Conservation (phyloP, 1,140 invertebrate species). For the Drosophila miranda region DNA sequence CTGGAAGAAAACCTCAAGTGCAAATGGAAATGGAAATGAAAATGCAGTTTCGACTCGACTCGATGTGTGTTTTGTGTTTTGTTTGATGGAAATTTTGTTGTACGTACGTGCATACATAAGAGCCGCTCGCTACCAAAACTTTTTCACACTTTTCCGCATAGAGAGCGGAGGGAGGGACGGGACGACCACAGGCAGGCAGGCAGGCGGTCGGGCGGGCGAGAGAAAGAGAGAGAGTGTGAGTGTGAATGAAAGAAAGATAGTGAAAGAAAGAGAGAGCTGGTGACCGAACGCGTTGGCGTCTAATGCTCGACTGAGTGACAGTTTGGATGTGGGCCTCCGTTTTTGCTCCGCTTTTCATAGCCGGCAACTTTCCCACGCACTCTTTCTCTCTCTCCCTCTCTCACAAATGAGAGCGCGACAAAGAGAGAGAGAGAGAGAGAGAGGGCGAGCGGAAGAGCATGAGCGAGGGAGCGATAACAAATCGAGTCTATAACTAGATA, state of each 20-base stretch:
- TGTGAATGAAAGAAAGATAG: neutral
- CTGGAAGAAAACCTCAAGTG: too few species aligned
- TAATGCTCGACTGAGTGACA: constrained; percentile 74
- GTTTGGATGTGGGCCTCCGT: constrained; percentile 21
- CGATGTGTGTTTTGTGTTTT: constrained; percentile 2
- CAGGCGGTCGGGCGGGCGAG: neutral
- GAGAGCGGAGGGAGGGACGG: constrained; percentile 4
- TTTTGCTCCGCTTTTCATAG: constrained; percentile 53
- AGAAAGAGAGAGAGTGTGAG: neutral
- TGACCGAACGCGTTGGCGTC: constrained; percentile 70
- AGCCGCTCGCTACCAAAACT: constrained; percentile 12
- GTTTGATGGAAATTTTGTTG: constrained; percentile 12
- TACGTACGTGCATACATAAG: constrained; percentile 49
- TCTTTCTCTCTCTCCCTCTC: neutral
- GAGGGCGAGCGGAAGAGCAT: too few species aligned
- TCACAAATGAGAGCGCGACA: neutral
- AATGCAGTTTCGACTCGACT: constrained; percentile 8
- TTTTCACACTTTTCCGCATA: constrained; percentile 52
- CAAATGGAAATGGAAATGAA: neutral
- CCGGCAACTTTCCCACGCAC: constrained; percentile 62
- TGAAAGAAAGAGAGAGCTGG: constrained; percentile 29
- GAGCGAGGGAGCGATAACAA: too few species aligned
- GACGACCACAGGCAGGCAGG: too few species aligned
- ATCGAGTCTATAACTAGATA: too few species aligned
- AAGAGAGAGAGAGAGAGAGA: too few species aligned